Base-by-base conservation (phyloP, 2,888 invertebrate genomes). In the Dexiosoma caninum region DNA sequence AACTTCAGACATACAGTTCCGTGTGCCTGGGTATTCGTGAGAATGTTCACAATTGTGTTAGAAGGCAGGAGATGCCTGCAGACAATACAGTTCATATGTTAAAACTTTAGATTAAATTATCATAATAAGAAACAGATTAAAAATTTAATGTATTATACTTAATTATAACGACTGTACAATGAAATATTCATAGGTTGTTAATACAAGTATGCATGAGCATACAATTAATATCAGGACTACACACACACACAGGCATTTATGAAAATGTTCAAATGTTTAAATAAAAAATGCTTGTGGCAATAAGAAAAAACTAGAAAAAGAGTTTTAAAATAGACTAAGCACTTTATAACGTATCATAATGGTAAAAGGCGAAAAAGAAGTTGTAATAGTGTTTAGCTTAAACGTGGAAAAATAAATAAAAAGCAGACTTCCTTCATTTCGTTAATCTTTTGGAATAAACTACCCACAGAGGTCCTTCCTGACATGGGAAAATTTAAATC, bases 31-130 rank as follows among this genome's bases (percentile, higher is more conserved):
- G 12, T 16, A 14, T 51, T 27, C 8, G 21, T 44, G 3, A 42
- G 62, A 30, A 37, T 32, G 16, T 40, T 21, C 66, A 42, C 19
- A 59, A 23, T n/a, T 59, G 32, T 55, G 64, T 60, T 9, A 32
- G 21, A 35, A 42, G 19, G 57, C 44, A n/a, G 12, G 64, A 64
- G 16, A 40, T 64, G 32, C 42, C 44, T 44, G 21, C 27, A 51
- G 23, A 23, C 6, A 32, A 57, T 69, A 49, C 16, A 42, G 49
- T 57, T 64, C 37, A 49, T 59, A 55, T 46, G 55, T 46, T 60
- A 27, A 60, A 76, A 77, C 44, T 70, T 70, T 44, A 70, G 49
- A 69, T 62, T 70, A 69, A 69, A 30, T 62, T 76, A 49, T 67
- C 67, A 67, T 51, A 75, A 62, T 55, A 62, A 37, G 60, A 70